phyloP scores from a whole-genome alignment of 2,888 invertebrate species.

The Rutpela maculata region DNA sequence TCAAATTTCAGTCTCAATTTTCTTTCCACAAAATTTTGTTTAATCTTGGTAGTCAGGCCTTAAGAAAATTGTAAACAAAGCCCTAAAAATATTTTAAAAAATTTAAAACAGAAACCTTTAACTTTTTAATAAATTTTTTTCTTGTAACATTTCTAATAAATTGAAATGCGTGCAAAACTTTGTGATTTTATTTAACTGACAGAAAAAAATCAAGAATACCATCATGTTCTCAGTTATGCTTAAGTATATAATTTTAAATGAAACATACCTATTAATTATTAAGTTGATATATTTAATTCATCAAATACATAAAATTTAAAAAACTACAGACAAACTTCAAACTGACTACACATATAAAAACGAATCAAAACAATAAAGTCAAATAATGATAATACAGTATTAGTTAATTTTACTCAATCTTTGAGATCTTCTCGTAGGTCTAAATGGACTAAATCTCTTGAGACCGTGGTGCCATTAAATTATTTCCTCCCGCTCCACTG shows the following conservation, averaged over 20 bases:
- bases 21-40: no score
- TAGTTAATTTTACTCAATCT: slow-evolving; percentile 38
- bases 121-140: no score
- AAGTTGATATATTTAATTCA: not conserved
- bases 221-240: no score
- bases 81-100: no score
- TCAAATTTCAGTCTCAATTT: no score
- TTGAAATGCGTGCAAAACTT: no score
- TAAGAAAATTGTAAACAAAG: no score
- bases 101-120: no score
- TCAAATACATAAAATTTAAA: not conserved
- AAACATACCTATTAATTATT: not conserved
- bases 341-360: not conserved
- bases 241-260: not conserved
- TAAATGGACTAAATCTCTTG: slow-evolving; percentile 27
- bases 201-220: no score
- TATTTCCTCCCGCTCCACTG: slow-evolving; percentile 31
- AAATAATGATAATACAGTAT: not conserved
- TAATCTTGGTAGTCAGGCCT: no score
- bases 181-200: no score
- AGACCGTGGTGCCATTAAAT: not conserved
- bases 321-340: not conserved
- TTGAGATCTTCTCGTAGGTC: slow-evolving; percentile 40
- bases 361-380: slow-evolving; percentile 1
- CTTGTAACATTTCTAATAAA: no score